Evolutionary conservation across 2,888 invertebrate species (phyloP).

Genomic region (Meta bourneti): DNA sequence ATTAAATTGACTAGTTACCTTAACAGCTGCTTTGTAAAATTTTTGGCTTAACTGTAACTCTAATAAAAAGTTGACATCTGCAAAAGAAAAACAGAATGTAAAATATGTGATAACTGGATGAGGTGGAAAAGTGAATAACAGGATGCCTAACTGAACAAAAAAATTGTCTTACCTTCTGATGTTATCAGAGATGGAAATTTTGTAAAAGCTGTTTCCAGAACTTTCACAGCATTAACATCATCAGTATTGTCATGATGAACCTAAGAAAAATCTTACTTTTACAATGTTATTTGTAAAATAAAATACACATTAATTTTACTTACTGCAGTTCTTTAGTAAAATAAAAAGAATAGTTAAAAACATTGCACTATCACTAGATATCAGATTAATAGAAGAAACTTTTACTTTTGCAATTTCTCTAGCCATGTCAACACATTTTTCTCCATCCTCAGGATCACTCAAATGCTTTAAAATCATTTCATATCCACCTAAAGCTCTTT

Average conservation of each 20-base stretch:
- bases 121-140: not conserved
- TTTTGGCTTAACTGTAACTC: slow-evolving; percentile 86
- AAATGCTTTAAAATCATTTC: slow-evolving; percentile 85
- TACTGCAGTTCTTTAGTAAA: no score
- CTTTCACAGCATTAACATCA: slow-evolving; percentile 86
- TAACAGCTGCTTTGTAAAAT: slow-evolving; percentile 59
- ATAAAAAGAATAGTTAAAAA: not conserved
- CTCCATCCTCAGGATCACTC: slow-evolving; percentile 79
- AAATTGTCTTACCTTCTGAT: slow-evolving; percentile 81
- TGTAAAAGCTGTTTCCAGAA: slow-evolving; percentile 88
- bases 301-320: not conserved
- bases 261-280: slow-evolving; percentile 79
- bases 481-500: slow-evolving; percentile 87
- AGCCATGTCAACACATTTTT: slow-evolving; percentile 77
- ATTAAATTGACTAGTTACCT: slow-evolving; percentile 43
- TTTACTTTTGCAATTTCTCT: slow-evolving; percentile 80
- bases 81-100: slow-evolving; percentile 78
- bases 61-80: slow-evolving; percentile 91
- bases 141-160: not conserved
- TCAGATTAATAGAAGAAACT: not conserved
- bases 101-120: slow-evolving; percentile 29
- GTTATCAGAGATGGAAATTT: slow-evolving; percentile 87
- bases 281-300: not conserved
- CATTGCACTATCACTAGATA: not conserved
- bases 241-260: slow-evolving; percentile 88